Conservation (phyloP, 2,113 vertebrate genomes). For the Rhineura floridana region DNA sequence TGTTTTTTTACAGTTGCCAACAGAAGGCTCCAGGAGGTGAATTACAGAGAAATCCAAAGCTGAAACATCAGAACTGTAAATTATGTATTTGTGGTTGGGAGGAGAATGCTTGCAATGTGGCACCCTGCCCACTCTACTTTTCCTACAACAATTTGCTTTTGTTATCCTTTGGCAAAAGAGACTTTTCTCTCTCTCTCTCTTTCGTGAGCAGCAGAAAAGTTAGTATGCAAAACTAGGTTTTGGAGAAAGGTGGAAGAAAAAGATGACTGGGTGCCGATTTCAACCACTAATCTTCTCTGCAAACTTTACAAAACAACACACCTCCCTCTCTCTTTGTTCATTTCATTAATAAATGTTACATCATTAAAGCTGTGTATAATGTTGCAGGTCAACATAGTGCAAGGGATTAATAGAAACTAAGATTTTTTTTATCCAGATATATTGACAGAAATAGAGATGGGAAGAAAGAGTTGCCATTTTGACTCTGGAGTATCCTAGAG, state of each 20-base stretch:
- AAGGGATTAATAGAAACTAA: neutral
- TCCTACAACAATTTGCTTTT: neutral
- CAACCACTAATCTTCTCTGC: neutral
- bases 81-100: slow-evolving; percentile 29
- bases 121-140: neutral
- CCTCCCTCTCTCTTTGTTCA: neutral
- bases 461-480: neutral
- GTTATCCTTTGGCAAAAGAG: neutral
- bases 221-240: neutral
- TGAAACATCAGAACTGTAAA: slow-evolving; percentile 13
- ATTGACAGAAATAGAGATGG: neutral
- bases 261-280: neutral
- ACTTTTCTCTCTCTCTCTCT: neutral
- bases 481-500: neutral
- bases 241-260: neutral
- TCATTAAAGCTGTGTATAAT: neutral
- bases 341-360: neutral
- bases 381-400: neutral
- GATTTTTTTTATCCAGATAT: neutral
- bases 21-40: neutral
- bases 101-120: neutral
- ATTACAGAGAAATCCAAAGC: neutral
- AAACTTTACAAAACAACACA: neutral
- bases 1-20: neutral
- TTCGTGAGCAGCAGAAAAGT: neutral